Percentiles rank a stretch among this genome's conserved stretches.
These are phyloP conservation scores for Cryptus viduatorius DNA, from an alignment of 2,888 invertebrate species.

Conservation along the genomic window DNA sequence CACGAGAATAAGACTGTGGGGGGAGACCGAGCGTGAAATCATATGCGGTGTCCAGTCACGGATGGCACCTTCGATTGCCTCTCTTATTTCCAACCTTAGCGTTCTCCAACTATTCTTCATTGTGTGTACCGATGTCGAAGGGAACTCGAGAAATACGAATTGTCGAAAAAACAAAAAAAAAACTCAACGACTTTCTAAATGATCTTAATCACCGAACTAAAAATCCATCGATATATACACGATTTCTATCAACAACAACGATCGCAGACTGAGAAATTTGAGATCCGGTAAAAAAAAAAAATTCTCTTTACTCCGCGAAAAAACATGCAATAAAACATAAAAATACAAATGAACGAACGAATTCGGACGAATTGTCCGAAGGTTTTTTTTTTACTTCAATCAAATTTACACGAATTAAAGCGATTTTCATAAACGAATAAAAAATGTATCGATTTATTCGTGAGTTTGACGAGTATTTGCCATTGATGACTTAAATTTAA, in stretches of 20 bases:
- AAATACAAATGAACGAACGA: background rate
- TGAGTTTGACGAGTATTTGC: background rate
- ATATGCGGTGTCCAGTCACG: slow-evolving; percentile 85
- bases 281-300: background rate
- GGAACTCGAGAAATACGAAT: slow-evolving; percentile 6
- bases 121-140: background rate
- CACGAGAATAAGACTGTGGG: slow-evolving; percentile 81
- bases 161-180: background rate
- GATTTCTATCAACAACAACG: background rate
- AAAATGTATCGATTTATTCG: background rate
- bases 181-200: background rate
- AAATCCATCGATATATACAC: background rate
- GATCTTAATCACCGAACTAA: background rate
- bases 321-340: background rate
- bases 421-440: background rate
- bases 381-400: background rate
- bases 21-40: slow-evolving; percentile 83
- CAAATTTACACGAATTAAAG: background rate
- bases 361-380: background rate
- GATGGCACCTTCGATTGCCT: slow-evolving; percentile 82
- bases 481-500: background rate
- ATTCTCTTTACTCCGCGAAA: background rate
- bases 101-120: background rate
- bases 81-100: slow-evolving; percentile 36
- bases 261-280: background rate